Evolutionary conservation across 2,797 vertebrate species (phyloP), one percentile per base, ranked within the genome.

Genomic region (Corythornis leucogaster): DNA sequence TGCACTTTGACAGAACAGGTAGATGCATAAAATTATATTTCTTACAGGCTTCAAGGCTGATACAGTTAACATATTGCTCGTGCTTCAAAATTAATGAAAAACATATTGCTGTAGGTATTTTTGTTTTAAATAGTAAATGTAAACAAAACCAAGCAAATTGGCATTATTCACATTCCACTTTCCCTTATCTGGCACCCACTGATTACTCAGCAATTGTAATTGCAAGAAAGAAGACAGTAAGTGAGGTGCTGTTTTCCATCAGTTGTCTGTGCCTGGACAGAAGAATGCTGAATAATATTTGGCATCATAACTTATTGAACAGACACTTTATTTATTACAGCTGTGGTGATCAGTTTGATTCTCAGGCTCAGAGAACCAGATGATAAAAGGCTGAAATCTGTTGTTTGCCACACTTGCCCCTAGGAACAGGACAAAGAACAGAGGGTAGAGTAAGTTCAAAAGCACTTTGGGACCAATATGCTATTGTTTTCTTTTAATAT

Each of bases 311-410:
- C 46, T 63, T 88, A 93, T 48, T 93, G 93, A 96, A 93, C 54
- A 94, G 90, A 93, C 86, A 94, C 58, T 97, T 98, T 97, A 97
- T 97, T 95, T 96, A 95, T 93, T 96, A 79, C 96, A 97, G 93
- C 96, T 97, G 96, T 96, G 82, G 76, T 87, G 89, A 97, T 96
- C 91, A 81, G 85, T 91, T 87, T 93, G 93, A 87, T 96, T 98
- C 93, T 86, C 76, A 63, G 75, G 67, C 51, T 97, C 90, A 92
- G 87, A 93, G 84, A 64, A 95, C 83, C 95, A 97, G 93, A 97
- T 91, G 95, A 96, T 82, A 86, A 6, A 25, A 81, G 70, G 89
- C 95, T 90, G 71, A 87, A 92, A 78, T 85, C 80, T 92, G 92
- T 80, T 90, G 22, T 50, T 87, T 87, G 80, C 71, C 42, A 63